phyloP scores from a whole-genome alignment of 2,888 invertebrate species.

The Cheilosia impressa region DNA sequence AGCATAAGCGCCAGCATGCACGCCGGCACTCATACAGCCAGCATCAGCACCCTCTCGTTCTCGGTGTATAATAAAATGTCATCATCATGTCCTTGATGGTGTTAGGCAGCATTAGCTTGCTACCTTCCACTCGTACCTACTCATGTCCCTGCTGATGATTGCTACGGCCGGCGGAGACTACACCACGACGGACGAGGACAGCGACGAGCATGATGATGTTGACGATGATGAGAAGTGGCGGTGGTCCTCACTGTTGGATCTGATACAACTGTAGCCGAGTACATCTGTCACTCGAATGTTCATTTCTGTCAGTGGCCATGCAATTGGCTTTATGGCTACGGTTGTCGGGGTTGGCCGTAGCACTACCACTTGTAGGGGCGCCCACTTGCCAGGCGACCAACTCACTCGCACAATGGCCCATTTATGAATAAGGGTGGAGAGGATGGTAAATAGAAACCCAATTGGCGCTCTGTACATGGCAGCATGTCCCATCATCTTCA shows the following conservation, averaged over 20 bases:
- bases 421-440: conserved; percentile 25
- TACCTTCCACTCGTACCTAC: conserved; percentile 27
- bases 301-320: conserved; percentile 74
- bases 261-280: conserved; percentile 70
- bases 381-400: conserved; percentile 22
- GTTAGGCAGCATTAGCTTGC: conserved; percentile 71
- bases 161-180: conserved; percentile 34
- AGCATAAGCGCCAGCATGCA: conserved; percentile 28
- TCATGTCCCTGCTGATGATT: conserved; percentile 47
- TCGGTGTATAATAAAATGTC: conserved; percentile 65
- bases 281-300: conserved; percentile 75
- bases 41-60: conserved; percentile 33
- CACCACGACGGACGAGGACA: conserved; percentile 20
- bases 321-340: conserved; percentile 72
- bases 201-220: conserved; percentile 36
- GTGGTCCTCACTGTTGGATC: conserved; percentile 62
- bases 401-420: conserved; percentile 44
- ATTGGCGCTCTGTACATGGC: conserved; percentile 68
- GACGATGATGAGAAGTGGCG: conserved; percentile 61
- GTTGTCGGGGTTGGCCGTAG: conserved; percentile 50
- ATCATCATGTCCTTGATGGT: conserved; percentile 72
- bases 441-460: conserved; percentile 68
- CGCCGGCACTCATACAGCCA: conserved; percentile 14
- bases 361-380: conserved; percentile 20
- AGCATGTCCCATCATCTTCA: conserved; percentile 69